Conservation (phyloP, 2,888 invertebrate species). For the Platycheirus albimanus region DNA sequence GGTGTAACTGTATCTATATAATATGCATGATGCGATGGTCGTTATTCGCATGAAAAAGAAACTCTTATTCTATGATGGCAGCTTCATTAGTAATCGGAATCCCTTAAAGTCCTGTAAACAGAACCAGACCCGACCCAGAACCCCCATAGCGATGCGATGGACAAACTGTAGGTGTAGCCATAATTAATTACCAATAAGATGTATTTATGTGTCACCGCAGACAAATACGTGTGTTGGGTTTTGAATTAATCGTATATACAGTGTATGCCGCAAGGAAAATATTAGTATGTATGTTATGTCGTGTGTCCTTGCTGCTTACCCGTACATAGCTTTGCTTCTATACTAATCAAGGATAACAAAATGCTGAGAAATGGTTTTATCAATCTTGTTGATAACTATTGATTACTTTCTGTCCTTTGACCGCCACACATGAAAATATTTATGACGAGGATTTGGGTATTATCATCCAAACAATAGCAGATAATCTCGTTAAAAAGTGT, state of each 20-base stretch:
- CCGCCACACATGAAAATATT: neutral
- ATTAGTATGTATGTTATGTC: neutral
- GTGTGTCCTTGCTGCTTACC: constrained; percentile 18
- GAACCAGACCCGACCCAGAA: too few species aligned
- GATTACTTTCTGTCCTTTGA: constrained; percentile 12
- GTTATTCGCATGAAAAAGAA: constrained; percentile 36
- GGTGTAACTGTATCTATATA: too few species aligned
- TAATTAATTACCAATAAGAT: constrained; percentile 62
- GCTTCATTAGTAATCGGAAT: constrained; percentile 46
- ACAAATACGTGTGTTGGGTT: constrained; percentile 18
- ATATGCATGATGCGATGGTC: constrained; percentile 1
- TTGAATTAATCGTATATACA: constrained; percentile 7
- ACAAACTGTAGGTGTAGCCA: constrained; percentile 37
- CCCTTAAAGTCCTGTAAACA: neutral
- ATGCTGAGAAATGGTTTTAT: constrained; percentile 9
- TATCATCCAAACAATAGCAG: neutral
- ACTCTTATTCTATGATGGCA: constrained; percentile 13
- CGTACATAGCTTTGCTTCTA: too few species aligned
- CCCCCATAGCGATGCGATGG: neutral
- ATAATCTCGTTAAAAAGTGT: neutral
- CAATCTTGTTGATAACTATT: constrained; percentile 9
- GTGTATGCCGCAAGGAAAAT: neutral
- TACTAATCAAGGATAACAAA: constrained; percentile 21
- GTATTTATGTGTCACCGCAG: constrained; percentile 43
- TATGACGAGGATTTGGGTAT: too few species aligned